Conservation (phyloP, 2,888 invertebrate genomes). For the Aspidiotus rigidus region DNA sequence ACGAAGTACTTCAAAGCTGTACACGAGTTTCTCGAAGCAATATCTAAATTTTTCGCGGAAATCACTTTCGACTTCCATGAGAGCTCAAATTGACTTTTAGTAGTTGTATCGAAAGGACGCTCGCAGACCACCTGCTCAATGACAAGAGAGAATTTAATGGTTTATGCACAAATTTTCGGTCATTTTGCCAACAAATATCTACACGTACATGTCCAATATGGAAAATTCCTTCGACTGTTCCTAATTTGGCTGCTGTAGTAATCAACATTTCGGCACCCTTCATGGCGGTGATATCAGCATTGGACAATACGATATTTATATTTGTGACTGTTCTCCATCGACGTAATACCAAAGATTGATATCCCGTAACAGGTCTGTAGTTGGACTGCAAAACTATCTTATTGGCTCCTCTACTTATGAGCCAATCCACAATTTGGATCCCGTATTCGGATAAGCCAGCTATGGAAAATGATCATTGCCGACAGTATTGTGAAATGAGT, state of each 20-base stretch:
- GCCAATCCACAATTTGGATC: conserved; percentile 31
- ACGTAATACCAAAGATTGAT: conserved; percentile 19
- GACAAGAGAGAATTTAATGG: neutral
- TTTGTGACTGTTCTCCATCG: conserved; percentile 28
- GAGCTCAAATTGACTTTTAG: conserved; percentile 24
- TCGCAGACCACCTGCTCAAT: conserved; percentile 24
- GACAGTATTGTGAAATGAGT: too few species aligned
- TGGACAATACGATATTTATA: conserved; percentile 16
- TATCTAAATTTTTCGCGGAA: conserved; percentile 29
- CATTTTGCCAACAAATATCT: neutral
- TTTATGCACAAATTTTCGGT: neutral
- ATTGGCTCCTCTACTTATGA: conserved; percentile 27
- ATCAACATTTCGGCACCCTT: conserved; percentile 31
- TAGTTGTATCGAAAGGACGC: conserved; percentile 10
- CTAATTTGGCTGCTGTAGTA: conserved; percentile 22
- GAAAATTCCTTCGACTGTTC: conserved; percentile 34
- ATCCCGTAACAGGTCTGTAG: conserved; percentile 27
- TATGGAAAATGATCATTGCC: neutral
- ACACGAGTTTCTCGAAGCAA: conserved; percentile 30
- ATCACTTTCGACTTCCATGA: conserved; percentile 30
- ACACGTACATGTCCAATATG: conserved; percentile 28
- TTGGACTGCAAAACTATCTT: conserved; percentile 33
- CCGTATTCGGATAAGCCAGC: conserved; percentile 29
- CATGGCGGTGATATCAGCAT: conserved; percentile 12
- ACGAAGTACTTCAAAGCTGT: conserved; percentile 34